A percentile compares a stretch with the other conserved stretches of the same genome.
phyloP scores from a whole-genome alignment of 1,140 invertebrate species.

The Lepidostoma basale region DNA sequence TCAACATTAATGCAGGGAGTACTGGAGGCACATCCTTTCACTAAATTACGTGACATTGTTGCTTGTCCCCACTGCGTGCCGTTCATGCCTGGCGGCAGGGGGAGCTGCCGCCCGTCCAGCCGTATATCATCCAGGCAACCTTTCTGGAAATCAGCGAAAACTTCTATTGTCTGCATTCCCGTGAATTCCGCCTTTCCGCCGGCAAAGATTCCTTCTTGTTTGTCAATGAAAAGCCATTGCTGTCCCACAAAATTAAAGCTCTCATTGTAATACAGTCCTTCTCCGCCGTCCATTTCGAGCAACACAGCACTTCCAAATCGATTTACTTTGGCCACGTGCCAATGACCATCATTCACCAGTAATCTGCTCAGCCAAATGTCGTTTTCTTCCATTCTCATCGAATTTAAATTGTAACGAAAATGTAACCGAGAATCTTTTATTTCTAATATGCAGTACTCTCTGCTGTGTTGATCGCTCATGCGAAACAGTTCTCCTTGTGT shows the following conservation, averaged over 20 bases:
- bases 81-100: constrained; percentile 89
- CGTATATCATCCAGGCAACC: constrained; percentile 70
- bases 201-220: constrained; percentile 92
- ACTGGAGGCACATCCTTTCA: constrained; percentile 89
- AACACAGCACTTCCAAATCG: constrained; percentile 92
- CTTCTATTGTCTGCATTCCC: constrained; percentile 88
- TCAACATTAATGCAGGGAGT: constrained; percentile 91
- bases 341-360: constrained; percentile 93
- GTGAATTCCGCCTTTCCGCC: constrained; percentile 95
- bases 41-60: constrained; percentile 89
- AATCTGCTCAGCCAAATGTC: constrained; percentile 89
- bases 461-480: constrained; percentile 91
- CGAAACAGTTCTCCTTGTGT: constrained; percentile 89
- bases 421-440: constrained; percentile 88
- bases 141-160: constrained; percentile 92
- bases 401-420: constrained; percentile 94
- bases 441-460: constrained; percentile 93
- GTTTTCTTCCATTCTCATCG: constrained; percentile 83
- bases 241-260: constrained; percentile 89
- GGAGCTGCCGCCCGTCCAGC: constrained; percentile 89
- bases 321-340: constrained; percentile 90
- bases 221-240: constrained; percentile 90
- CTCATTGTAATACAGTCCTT: constrained; percentile 93
- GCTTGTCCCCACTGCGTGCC: constrained; percentile 94
- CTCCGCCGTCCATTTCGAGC: constrained; percentile 91